These are phyloP conservation scores for Piprites chloris DNA, from an alignment of 2,113 vertebrate genomes.

Conservation along the genomic window DNA sequence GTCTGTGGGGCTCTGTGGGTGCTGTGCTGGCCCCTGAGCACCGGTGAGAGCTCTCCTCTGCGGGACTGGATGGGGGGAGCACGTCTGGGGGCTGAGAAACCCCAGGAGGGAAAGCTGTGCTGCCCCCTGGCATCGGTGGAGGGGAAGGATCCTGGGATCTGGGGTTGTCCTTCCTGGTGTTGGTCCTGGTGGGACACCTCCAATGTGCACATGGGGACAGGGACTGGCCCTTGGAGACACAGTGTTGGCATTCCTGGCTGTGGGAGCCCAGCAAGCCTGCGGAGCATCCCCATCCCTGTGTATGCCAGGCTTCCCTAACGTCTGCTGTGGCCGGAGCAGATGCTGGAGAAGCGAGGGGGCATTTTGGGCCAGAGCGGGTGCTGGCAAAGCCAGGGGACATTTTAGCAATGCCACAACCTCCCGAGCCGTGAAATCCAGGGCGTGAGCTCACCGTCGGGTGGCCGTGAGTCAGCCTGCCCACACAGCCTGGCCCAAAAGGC, in stretches of 20 bases:
- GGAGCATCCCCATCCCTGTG: neutral
- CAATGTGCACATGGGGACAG: rapidly evolving
- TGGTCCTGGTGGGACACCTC: neutral
- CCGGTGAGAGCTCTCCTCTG: neutral
- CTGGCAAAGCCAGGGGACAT: neutral
- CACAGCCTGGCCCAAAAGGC: neutral
- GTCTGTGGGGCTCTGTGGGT: rapidly evolving
- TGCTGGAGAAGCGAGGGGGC: neutral
- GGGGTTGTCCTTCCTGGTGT: neutral
- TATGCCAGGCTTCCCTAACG: rapidly evolving
- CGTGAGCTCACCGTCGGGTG: neutral
- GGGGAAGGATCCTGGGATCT: neutral
- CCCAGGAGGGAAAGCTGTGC: neutral
- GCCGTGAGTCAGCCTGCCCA: neutral
- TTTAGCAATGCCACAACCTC: neutral
- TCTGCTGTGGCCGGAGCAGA: neutral
- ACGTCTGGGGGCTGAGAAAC: rapidly evolving
- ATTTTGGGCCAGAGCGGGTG: neutral
- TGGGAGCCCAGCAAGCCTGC: neutral
- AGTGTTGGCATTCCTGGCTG: rapidly evolving
- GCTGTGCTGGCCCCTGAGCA: neutral
- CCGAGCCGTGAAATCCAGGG: neutral
- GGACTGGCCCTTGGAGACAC: neutral
- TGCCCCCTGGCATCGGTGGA: rapidly evolving
- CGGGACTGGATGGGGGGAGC: rapidly evolving